Percentiles rank a stretch among this genome's conserved stretches.
Conservation (phyloP, 2,888 invertebrate genomes). For the Strigamia crassipes region DNA sequence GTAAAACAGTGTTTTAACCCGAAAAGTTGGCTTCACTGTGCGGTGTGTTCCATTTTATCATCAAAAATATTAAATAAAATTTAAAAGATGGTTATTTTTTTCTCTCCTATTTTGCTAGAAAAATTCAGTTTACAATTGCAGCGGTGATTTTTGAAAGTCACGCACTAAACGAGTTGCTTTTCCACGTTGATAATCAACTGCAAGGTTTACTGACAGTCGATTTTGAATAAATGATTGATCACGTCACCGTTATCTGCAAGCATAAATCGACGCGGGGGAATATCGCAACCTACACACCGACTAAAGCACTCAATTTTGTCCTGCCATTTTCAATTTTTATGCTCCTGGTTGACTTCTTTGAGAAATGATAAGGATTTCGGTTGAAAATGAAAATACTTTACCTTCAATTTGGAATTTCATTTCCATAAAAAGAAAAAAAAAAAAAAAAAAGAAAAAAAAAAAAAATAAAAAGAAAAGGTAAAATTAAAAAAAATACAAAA, state of each 20-base stretch:
- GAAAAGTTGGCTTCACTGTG: no score
- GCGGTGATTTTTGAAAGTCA: not conserved
- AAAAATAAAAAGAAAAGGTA: not conserved
- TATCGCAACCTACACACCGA: not conserved
- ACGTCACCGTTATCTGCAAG: not conserved
- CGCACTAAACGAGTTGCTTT: not conserved
- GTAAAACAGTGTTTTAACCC: no score
- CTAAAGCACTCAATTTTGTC: conserved; percentile 14
- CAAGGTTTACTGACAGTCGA: not conserved
- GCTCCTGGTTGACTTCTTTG: not conserved
- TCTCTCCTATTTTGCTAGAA: no score
- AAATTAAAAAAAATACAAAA: not conserved
- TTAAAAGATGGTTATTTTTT: no score
- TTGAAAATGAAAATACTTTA: conserved; percentile 4
- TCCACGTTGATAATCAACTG: not conserved
- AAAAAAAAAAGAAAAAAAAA: not conserved
- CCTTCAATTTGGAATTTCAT: not conserved
- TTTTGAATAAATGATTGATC: conserved; percentile 32
- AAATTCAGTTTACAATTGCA: no score
- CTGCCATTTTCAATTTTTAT: not conserved
- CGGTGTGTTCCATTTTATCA: no score
- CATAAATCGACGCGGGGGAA: conserved; percentile 2
- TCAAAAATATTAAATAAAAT: no score
- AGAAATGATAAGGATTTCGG: not conserved
- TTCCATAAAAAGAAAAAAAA: not conserved